These are phyloP conservation scores for Troides oblongomaculatus DNA, from an alignment of 2,888 invertebrate genomes.

Conservation along the genomic window DNA sequence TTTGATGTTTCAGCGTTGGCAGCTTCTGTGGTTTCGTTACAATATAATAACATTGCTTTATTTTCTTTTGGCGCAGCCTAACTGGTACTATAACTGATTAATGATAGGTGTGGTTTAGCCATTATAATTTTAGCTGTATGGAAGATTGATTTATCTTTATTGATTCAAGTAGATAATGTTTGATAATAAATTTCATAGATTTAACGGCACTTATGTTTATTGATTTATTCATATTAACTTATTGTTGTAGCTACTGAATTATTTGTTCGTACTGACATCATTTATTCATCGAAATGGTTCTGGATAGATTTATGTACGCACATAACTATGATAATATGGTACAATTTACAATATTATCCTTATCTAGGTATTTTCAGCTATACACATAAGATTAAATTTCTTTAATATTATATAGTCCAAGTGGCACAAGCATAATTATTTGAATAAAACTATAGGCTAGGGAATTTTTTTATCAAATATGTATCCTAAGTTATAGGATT, in stretches of 20 bases:
- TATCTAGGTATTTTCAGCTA: too few species aligned
- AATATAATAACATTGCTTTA: constrained; percentile 2
- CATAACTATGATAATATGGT: too few species aligned
- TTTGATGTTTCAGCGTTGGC: constrained; percentile 5
- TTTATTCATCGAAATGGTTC: too few species aligned
- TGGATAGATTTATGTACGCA: too few species aligned
- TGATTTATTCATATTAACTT: not conserved
- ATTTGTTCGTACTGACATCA: too few species aligned
- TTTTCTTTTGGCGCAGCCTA: not conserved
- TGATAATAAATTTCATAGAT: not conserved
- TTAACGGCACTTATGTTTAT: not conserved
- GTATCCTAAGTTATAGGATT: too few species aligned
- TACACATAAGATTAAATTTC: too few species aligned
- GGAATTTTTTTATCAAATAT: too few species aligned
- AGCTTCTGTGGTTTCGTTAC: constrained; percentile 18
- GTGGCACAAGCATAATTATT: too few species aligned
- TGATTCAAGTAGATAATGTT: not conserved
- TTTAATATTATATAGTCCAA: too few species aligned
- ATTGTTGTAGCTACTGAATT: not conserved
- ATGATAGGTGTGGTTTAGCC: not conserved
- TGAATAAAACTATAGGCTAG: too few species aligned
- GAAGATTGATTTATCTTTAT: not conserved
- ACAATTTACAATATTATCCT: too few species aligned
- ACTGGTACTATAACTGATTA: constrained; percentile 1
- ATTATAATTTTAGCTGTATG: not conserved